These are phyloP conservation scores for Acrossocheilus fasciatus DNA, from an alignment of 2,797 vertebrate genomes.

Conservation along the genomic window DNA sequence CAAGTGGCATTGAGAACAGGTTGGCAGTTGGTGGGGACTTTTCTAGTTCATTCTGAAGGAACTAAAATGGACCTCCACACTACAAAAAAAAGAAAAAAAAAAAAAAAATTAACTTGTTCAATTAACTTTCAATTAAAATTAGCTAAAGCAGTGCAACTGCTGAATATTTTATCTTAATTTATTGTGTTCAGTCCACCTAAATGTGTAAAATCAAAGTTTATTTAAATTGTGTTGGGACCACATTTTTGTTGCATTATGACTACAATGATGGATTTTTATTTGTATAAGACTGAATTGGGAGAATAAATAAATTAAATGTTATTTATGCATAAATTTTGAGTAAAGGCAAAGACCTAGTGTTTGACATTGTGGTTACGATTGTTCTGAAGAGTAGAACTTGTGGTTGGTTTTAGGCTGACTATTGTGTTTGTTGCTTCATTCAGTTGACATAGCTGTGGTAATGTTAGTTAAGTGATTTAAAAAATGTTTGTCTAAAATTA, in stretches of 20 bases:
- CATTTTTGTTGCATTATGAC: neutral
- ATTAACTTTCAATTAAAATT: neutral
- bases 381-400: neutral
- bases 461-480: neutral
- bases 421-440: neutral
- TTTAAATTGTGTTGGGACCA: neutral
- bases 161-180: neutral
- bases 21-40: neutral
- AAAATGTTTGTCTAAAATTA: neutral
- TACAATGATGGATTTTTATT: neutral
- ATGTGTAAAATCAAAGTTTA: neutral
- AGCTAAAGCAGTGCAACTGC: neutral
- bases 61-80: neutral
- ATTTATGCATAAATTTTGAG: neutral
- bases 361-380: slow-evolving; percentile 2
- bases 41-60: neutral
- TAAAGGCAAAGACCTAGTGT: neutral
- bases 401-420: neutral
- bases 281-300: neutral
- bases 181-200: neutral
- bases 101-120: neutral
- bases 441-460: neutral
- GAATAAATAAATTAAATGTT: neutral
- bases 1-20: neutral
- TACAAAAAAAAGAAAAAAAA: no score